Base-by-base conservation (phyloP, 2,113 vertebrate genomes). In the Oceanodroma tethys region DNA sequence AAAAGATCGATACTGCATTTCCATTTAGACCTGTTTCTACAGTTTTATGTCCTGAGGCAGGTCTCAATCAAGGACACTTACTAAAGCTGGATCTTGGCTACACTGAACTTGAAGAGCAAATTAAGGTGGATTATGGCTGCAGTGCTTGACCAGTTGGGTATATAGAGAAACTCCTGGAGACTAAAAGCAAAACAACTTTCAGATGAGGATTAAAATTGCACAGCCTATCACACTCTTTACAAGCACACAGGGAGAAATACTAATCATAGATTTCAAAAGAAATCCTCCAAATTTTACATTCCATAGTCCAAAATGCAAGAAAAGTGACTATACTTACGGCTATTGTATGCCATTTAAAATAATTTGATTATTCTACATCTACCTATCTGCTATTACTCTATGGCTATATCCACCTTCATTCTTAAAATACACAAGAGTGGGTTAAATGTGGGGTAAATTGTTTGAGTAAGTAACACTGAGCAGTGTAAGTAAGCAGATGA, bases 11-110 rank as follows among this genome's bases (percentile, higher is more conserved):
- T 79, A 38, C 47, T 95, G 26, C 21, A 48, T 95, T 93, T 87
- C 55, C 85, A 81, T 91, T 86, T 95, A 86, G 71, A n/a, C 55
- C 72, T 96, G 43, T 92, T 94, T 53, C n/a, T 94, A 53, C 55
- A 72, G 15, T 85, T 95, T 92, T 90, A 86, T 94, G 71, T 86
- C 91, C 85, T 20, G 22, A 81, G 88, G 76, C 67, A 80, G 76
- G 40, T 91, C 38, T 73, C 48, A 80, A 1, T 91, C 80, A 63
- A 86, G 82, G 90, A 96, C 92, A 86, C 52, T 75, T 93, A 53
- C 20, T 86, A 74, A 86, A 86, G 62, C 15, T 88, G 55, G 11
- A 52, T 93, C 65, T 95, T 93, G 48, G 8, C 25, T 72, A 29
- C 10, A 3, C 19, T 71, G 55, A 75, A 34, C 40, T 88, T 84